A percentile compares a stretch with the other conserved stretches of the same genome.
Evolutionary conservation across 2,888 invertebrate species (phyloP).

Genomic region (Himalopsyche tibetana): DNA sequence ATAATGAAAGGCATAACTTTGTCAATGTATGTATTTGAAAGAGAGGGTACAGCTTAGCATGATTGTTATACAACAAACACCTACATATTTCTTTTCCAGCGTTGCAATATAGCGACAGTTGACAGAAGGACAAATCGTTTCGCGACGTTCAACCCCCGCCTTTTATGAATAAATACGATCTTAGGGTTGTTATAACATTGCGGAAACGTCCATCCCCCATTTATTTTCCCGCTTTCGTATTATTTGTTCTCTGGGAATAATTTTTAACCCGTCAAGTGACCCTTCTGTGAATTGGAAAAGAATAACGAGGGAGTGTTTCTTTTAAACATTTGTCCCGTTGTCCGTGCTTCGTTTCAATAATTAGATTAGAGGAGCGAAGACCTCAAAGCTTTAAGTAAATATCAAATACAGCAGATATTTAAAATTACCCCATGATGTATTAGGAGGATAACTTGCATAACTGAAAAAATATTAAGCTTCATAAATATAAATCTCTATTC

Average conservation of each 20-base stretch:
- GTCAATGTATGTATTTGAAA: slow-evolving; percentile 18
- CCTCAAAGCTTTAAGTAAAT: neutral
- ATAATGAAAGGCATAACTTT: slow-evolving; percentile 32
- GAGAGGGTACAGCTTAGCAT: slow-evolving; percentile 13
- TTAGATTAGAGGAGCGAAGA: neutral
- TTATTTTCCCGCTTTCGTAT: slow-evolving; percentile 63
- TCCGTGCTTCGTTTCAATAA: slow-evolving; percentile 49
- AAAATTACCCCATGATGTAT: too few species aligned
- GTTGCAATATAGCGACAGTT: slow-evolving; percentile 65
- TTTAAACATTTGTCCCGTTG: slow-evolving; percentile 37
- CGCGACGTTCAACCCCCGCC: slow-evolving; percentile 64
- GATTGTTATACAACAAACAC: slow-evolving; percentile 38
- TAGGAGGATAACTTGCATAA: too few species aligned
- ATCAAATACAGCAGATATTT: neutral
- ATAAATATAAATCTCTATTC: too few species aligned
- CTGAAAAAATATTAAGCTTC: too few species aligned
- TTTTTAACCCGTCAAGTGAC: slow-evolving; percentile 65
- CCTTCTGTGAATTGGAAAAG: slow-evolving; percentile 53
- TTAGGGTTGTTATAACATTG: slow-evolving; percentile 64
- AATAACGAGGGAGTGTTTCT: slow-evolving; percentile 47
- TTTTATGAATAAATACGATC: slow-evolving; percentile 66
- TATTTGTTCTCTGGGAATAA: slow-evolving; percentile 61
- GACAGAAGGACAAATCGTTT: slow-evolving; percentile 66
- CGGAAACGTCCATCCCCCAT: slow-evolving; percentile 65
- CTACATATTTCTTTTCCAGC: slow-evolving; percentile 62